Base-by-base conservation (phyloP, 2,888 invertebrate species). In the Enoplolaimus lenunculus region DNA sequence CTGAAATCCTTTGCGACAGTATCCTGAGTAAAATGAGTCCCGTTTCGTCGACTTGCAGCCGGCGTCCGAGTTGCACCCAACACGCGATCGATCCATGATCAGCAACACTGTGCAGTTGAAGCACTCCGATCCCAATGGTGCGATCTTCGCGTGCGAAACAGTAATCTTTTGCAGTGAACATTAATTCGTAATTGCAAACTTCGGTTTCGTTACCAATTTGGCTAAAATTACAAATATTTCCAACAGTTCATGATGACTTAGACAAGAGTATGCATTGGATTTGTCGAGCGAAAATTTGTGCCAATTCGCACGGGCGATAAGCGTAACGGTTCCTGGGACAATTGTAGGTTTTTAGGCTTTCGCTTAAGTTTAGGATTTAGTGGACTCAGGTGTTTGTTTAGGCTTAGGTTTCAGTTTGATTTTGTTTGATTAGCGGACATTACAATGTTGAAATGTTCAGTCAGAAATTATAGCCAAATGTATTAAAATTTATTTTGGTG, bases 11-110 rank as follows among this genome's bases (percentile, higher is more conserved):
- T 82, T 97, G 95, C 0, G 94, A 94, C 71, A 97, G 84, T 77
- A 93, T 94, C 74, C 93, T 87, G 69, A 93, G 85, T 78, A 93
- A 92, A 60, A 93, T 93, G 92, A 92, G 93, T 70, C 97, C 97
- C 0, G 97, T 97, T 82, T 97, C 95, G 81, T 97, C 94, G 90
- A 97, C 93, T 81, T 92, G 91, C 75, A 95, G 90, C 57, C 94
- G 87, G 77, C 91, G 89, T 80, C 76, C 26, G 70, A 70, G 34
- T 3, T 26, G 16, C 3, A 67, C 67, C 70, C 70, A 70, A 28
- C 70, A 70, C 16, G 70, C 70, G 70, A 69, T 29, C n/a, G 67
- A 16, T 31, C 67, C 67, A 31, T 67, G 26, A 81, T 97, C 97
- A 33, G 90, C 89, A 77, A 98, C 93, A 80, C 95, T 93, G 77